These are phyloP conservation scores for Tapera naevia DNA, from an alignment of 2,797 vertebrate genomes.

Conservation along the genomic window DNA sequence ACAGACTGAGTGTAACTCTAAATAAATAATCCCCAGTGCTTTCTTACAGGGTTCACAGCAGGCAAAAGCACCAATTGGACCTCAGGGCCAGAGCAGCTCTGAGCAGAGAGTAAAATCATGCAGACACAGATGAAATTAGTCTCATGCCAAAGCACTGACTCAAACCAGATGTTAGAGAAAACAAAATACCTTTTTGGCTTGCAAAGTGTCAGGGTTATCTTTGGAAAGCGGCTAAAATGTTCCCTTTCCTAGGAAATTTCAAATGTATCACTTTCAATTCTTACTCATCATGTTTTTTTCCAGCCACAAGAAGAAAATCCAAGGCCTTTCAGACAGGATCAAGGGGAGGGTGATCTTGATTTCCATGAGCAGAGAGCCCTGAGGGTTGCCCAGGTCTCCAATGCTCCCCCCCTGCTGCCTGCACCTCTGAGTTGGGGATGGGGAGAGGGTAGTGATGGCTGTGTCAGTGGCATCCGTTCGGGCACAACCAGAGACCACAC, in stretches of 20 bases:
- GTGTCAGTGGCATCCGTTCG: fast-evolving
- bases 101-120: conserved; percentile 34
- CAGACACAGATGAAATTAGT: conserved; percentile 37
- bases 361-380: fast-evolving
- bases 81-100: not conserved
- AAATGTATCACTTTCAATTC: conserved; percentile 8
- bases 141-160: conserved; percentile 39
- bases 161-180: conserved; percentile 22
- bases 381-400: not conserved
- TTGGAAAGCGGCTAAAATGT: conserved; percentile 46
- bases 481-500: not conserved
- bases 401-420: not conserved
- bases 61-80: not conserved
- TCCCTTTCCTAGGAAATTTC: conserved; percentile 40
- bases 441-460: not conserved
- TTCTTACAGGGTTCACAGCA: not conserved
- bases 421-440: not conserved
- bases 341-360: not conserved
- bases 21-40: not conserved
- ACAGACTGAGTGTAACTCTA: not conserved
- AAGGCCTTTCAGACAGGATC: not conserved
- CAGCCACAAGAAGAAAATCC: not conserved
- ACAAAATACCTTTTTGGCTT: conserved; percentile 52
- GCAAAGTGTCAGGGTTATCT: conserved; percentile 46
- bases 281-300: not conserved